These are phyloP conservation scores for Albula glossodonta DNA, from an alignment of 2,113 vertebrate genomes.

Conservation along the genomic window DNA sequence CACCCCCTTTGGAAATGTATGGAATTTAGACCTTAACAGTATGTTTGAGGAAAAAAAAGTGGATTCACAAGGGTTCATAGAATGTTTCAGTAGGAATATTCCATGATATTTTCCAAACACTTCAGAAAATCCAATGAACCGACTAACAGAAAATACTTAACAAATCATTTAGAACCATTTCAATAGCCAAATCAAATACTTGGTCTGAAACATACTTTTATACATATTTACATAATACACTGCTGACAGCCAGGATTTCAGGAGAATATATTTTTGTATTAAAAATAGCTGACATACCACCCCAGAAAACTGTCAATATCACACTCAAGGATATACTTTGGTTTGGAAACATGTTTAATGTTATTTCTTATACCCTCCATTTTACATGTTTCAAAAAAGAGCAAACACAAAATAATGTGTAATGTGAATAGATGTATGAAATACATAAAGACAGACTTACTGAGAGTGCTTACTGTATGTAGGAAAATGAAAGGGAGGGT, in stretches of 20 bases:
- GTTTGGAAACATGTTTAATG: neutral
- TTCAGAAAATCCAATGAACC: neutral
- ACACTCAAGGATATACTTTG: neutral
- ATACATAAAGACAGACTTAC: neutral
- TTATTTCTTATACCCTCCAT: neutral
- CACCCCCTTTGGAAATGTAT: no score
- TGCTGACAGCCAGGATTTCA: neutral
- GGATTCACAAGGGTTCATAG: no score
- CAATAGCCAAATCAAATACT: neutral
- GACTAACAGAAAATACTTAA: neutral
- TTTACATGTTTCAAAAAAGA: neutral
- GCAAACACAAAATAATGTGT: neutral
- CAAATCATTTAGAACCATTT: neutral
- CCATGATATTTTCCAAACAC: no score
- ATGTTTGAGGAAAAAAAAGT: no score
- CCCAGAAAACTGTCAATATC: neutral
- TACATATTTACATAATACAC: no score
- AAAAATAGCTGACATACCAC: neutral
- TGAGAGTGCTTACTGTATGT: neutral
- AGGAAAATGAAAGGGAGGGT: neutral
- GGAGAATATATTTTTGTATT: neutral
- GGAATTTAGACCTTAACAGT: no score
- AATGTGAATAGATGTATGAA: neutral
- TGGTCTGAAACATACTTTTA: neutral
- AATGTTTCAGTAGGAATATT: no score